phyloP scores from a whole-genome alignment of 2,888 invertebrate species.

The Oxycera nigricornis region DNA sequence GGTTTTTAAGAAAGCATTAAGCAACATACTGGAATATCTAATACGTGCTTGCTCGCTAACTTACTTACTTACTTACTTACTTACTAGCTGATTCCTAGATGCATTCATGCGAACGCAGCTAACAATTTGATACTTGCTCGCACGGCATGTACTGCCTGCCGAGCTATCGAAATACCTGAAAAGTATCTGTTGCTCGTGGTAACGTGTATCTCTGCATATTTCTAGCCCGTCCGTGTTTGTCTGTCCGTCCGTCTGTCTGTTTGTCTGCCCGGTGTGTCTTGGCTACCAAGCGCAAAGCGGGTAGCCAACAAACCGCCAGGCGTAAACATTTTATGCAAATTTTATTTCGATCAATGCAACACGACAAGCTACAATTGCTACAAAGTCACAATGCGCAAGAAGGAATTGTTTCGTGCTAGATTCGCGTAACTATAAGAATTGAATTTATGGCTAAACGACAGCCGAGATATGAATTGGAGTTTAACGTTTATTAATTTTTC shows the following conservation, averaged over 20 bases:
- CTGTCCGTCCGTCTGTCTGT: no score
- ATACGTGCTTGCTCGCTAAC: background rate
- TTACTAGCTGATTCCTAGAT: background rate
- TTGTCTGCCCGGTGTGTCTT: background rate
- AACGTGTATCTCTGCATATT: no score
- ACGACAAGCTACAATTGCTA: slow-evolving; percentile 18
- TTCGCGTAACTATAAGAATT: slow-evolving; percentile 5
- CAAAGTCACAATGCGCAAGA: background rate
- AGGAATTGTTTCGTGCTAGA: slow-evolving; percentile 11
- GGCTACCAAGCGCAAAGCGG: background rate
- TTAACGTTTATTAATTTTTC: slow-evolving; percentile 27
- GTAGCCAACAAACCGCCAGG: slow-evolving; percentile 32
- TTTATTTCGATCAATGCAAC: slow-evolving; percentile 38
- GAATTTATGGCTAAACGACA: slow-evolving; percentile 33
- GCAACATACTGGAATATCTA: slow-evolving; percentile 18
- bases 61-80: no score
- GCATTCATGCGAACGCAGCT: slow-evolving; percentile 21
- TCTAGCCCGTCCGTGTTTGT: no score
- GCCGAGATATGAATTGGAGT: slow-evolving; percentile 15
- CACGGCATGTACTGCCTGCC: slow-evolving; percentile 34
- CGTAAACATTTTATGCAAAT: slow-evolving; percentile 45
- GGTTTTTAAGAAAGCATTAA: slow-evolving; percentile 32
- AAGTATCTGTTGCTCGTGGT: slow-evolving; percentile 7
- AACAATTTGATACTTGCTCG: slow-evolving; percentile 28
- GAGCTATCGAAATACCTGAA: slow-evolving; percentile 22